Evolutionary conservation across 2,113 vertebrate species (phyloP).

Genomic region (Tapirus terrestris): DNA sequence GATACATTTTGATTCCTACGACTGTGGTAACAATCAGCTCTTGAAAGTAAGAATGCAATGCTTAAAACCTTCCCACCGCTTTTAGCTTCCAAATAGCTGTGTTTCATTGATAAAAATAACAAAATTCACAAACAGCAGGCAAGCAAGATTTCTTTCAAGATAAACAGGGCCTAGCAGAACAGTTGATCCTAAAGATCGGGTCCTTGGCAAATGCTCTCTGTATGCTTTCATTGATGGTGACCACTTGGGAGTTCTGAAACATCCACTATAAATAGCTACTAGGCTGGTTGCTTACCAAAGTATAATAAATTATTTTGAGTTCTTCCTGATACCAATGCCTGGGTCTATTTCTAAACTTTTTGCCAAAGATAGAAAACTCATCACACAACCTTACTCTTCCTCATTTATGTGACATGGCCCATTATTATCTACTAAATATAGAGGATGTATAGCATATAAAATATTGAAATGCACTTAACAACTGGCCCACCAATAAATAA

Average conservation of each 20-base stretch:
- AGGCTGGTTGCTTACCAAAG: neutral
- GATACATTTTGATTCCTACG: neutral
- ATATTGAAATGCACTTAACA: neutral
- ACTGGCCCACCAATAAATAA: neutral
- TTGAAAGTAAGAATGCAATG: neutral
- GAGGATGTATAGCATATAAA: neutral
- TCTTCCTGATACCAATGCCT: neutral
- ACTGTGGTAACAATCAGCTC: neutral
- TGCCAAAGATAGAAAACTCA: neutral
- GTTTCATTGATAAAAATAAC: neutral
- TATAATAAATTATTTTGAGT: neutral
- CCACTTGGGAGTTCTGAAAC: neutral
- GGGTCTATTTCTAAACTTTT: neutral
- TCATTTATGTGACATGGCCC: neutral
- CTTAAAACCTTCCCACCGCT: neutral
- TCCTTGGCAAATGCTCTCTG: neutral
- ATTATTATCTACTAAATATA: neutral
- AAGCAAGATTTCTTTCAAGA: neutral
- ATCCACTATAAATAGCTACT: neutral
- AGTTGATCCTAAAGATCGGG: neutral
- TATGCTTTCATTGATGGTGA: neutral
- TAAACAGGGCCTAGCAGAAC: neutral
- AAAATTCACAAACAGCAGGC: neutral
- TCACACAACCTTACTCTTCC: neutral
- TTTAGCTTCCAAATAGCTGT: neutral